A percentile compares a stretch with the other conserved stretches of the same genome.
These are phyloP conservation scores for Acleris sparsana DNA, from an alignment of 2,888 invertebrate genomes.

Conservation along the genomic window DNA sequence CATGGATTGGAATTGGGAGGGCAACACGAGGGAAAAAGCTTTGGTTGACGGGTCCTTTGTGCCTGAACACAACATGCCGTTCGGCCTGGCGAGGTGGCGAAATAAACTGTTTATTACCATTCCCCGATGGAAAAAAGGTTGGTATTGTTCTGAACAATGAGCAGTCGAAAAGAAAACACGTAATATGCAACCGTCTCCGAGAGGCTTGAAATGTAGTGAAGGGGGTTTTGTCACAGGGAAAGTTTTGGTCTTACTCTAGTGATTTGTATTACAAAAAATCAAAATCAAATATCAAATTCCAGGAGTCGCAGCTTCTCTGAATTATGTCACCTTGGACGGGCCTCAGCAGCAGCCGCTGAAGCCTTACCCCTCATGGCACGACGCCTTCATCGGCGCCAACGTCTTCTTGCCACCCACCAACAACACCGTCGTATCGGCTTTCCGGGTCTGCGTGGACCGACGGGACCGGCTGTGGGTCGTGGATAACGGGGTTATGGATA, in stretches of 20 bases:
- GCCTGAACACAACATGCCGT: slow-evolving; percentile 86
- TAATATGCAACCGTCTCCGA: no score
- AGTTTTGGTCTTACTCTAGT: no score
- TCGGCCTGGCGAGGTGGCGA: slow-evolving; percentile 87
- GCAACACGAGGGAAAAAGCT: slow-evolving; percentile 76
- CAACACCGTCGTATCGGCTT: slow-evolving; percentile 86
- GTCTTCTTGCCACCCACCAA: slow-evolving; percentile 64
- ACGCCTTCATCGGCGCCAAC: slow-evolving; percentile 84
- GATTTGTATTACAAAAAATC: no score
- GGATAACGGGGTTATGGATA: slow-evolving; percentile 89
- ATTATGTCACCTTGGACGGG: slow-evolving; percentile 81
- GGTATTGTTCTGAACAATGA: no score
- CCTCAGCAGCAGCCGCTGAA: slow-evolving; percentile 86
- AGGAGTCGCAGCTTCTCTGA: slow-evolving; percentile 64
- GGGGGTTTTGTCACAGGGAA: no score
- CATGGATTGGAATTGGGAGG: slow-evolving; percentile 86
- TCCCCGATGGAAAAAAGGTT: slow-evolving; percentile 87
- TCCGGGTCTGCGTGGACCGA: slow-evolving; percentile 87
- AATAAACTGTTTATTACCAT: slow-evolving; percentile 87
- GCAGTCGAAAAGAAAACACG: no score
- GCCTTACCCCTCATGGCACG: slow-evolving; percentile 90
- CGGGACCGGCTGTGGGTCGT: slow-evolving; percentile 91
- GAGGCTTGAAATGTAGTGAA: no score
- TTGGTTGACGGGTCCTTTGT: slow-evolving; percentile 82
- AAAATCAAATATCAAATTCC: no score